Percentiles rank a stretch among this genome's conserved stretches.
Evolutionary conservation across 2,888 invertebrate species (phyloP).

Genomic region (Pristionchus fissidentatus): DNA sequence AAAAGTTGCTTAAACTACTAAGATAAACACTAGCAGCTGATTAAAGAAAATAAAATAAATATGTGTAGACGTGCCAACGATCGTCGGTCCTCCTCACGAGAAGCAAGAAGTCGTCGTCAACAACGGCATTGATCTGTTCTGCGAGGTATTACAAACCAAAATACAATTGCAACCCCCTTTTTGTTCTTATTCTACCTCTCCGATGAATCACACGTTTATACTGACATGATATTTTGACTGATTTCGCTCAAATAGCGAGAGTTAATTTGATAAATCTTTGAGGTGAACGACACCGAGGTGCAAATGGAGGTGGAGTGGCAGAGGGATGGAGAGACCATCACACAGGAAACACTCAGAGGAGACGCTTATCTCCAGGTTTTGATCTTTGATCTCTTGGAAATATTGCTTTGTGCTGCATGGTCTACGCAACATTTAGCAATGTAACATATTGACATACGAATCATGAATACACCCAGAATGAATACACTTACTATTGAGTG

Average conservation of each 20-base stretch:
- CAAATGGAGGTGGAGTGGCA: constrained; percentile 71
- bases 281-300: constrained; percentile 43
- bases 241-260: background rate
- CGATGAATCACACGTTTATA: background rate
- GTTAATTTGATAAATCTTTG: background rate
- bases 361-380: constrained; percentile 58
- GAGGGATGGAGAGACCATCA: constrained; percentile 65
- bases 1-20: too few relatives aligned
- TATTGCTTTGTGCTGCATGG: background rate
- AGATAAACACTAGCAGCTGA: too few relatives aligned
- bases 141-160: too few relatives aligned
- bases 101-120: constrained; percentile 60
- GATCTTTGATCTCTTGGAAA: constrained; percentile 22
- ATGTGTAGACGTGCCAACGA: constrained; percentile 60
- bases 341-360: constrained; percentile 57
- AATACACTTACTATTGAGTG: background rate
- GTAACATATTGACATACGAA: background rate
- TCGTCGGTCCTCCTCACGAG: constrained; percentile 60
- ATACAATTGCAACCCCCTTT: too few relatives aligned
- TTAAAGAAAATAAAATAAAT: background rate
- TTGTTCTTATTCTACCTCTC: too few relatives aligned
- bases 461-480: background rate
- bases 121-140: constrained; percentile 56
- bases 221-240: background rate
- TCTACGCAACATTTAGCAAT: background rate